Conservation (phyloP, 1,140 invertebrate species). For the Drosophila mauritiana region DNA sequence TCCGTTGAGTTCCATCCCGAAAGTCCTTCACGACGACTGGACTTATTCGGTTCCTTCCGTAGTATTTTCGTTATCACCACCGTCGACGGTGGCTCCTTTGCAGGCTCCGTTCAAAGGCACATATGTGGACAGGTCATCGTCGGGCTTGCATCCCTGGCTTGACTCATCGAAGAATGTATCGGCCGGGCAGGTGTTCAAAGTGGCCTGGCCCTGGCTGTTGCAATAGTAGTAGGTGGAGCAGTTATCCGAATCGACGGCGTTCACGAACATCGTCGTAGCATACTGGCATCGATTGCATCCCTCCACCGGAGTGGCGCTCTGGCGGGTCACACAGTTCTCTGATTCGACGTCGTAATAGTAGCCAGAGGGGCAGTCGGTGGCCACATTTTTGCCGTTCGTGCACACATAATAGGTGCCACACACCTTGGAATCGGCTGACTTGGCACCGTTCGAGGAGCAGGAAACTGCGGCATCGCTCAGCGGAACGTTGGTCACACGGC, state of each 20-base stretch:
- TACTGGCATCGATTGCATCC: constrained; percentile 63
- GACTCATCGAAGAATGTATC: constrained; percentile 36
- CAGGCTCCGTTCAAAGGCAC: constrained; percentile 25
- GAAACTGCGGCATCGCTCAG: background rate
- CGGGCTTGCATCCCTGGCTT: constrained; percentile 16
- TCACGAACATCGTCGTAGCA: constrained; percentile 16
- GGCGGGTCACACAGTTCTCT: background rate
- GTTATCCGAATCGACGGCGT: constrained; percentile 21
- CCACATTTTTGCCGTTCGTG: background rate
- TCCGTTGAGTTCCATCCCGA: background rate
- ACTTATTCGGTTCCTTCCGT: no score
- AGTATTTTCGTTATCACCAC: no score
- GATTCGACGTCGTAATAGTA: constrained; percentile 16
- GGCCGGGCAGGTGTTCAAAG: background rate
- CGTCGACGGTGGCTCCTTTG: constrained; percentile 1
- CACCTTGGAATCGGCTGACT: rapidly evolving
- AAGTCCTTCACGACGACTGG: background rate
- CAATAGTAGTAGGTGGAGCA: constrained; percentile 54
- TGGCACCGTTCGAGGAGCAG: background rate
- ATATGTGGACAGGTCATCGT: rapidly evolving
- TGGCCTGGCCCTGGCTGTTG: constrained; percentile 3
- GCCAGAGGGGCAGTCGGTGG: constrained; percentile 9
- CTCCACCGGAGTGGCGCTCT: background rate
- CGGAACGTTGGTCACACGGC: constrained; percentile 9
- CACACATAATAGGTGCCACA: constrained; percentile 49